phyloP scores from a whole-genome alignment of 2,888 invertebrate species.

The Cryptus armator region DNA sequence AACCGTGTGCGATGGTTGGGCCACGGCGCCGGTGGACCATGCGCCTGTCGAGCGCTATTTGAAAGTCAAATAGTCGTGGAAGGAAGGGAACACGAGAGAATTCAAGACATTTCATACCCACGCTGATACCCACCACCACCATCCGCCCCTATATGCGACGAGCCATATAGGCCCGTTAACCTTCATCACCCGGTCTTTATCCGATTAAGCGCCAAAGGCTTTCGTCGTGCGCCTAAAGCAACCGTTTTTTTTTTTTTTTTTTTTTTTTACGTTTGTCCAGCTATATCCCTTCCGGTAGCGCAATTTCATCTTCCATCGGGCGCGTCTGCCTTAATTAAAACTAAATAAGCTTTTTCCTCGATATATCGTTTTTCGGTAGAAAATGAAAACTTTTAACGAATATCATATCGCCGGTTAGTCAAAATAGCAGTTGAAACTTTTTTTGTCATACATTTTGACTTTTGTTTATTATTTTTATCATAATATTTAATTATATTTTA shows the following conservation, averaged over 20 bases:
- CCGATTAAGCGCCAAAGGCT: conserved; percentile 58
- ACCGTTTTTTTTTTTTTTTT: conserved; percentile 6
- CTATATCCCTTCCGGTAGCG: conserved; percentile 47
- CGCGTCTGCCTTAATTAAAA: conserved; percentile 53
- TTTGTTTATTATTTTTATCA: background rate
- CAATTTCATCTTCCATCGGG: conserved; percentile 24
- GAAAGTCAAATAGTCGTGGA: conserved; percentile 71
- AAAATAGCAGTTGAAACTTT: background rate
- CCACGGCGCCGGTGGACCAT: conserved; percentile 36
- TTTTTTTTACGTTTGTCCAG: conserved; percentile 18
- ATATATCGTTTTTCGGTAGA: background rate
- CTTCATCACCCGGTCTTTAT: conserved; percentile 39
- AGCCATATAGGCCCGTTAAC: conserved; percentile 41
- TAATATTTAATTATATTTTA: background rate
- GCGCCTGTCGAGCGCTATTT: conserved; percentile 62
- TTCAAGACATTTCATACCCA: conserved; percentile 77
- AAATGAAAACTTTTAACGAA: background rate
- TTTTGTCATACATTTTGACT: no score
- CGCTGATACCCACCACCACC: conserved; percentile 71
- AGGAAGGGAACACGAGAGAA: conserved; percentile 67
- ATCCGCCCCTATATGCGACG: conserved; percentile 14
- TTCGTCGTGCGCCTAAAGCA: conserved; percentile 39
- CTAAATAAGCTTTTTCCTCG: conserved; percentile 37
- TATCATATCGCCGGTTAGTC: background rate
- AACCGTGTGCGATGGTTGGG: conserved; percentile 27